Evolutionary conservation across 1,140 invertebrate genomes (phyloP).

Genomic region (Zaprionus davidi): DNA sequence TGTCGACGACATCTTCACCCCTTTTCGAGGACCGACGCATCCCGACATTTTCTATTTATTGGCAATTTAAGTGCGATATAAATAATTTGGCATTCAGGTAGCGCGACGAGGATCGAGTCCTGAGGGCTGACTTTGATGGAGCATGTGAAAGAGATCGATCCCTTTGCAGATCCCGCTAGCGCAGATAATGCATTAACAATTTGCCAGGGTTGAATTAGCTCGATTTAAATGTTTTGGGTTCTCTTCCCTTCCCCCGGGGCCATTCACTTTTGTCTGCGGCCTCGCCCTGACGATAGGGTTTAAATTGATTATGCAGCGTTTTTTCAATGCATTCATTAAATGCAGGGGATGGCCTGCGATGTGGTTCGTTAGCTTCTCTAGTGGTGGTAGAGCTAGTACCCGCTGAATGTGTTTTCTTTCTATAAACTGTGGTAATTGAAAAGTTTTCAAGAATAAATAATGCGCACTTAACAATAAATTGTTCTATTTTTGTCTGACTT

Average conservation of each 20-base stretch:
- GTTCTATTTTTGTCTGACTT: not conserved
- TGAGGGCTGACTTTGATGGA: conserved; percentile 65
- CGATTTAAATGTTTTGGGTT: conserved; percentile 56
- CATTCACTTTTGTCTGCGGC: conserved; percentile 44
- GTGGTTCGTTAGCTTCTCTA: conserved; percentile 30
- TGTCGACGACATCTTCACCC: conserved; percentile 66
- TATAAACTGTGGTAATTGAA: conserved; percentile 9
- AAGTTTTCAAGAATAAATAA: conserved; percentile 8
- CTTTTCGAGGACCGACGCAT: conserved; percentile 41
- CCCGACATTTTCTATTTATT: conserved; percentile 72
- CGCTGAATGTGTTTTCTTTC: conserved; percentile 18
- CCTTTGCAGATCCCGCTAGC: conserved; percentile 12
- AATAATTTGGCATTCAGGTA: conserved; percentile 80
- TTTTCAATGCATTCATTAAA: conserved; percentile 52
- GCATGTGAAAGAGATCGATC: conserved; percentile 44
- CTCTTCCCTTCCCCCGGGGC: conserved; percentile 1
- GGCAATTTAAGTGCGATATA: conserved; percentile 81
- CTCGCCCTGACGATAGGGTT: conserved; percentile 41
- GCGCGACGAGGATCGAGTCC: conserved; percentile 19
- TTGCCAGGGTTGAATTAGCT: conserved; percentile 75
- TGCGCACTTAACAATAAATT: conserved; percentile 4
- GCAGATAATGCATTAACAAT: conserved; percentile 72
- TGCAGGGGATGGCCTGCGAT: conserved; percentile 53
- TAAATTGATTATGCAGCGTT: conserved; percentile 74
- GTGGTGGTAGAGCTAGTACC: conserved; percentile 2